Percentiles rank a stretch among this genome's conserved stretches.
These are phyloP conservation scores for Phocides pigmalion DNA, from an alignment of 1,140 invertebrate genomes.

Conservation along the genomic window DNA sequence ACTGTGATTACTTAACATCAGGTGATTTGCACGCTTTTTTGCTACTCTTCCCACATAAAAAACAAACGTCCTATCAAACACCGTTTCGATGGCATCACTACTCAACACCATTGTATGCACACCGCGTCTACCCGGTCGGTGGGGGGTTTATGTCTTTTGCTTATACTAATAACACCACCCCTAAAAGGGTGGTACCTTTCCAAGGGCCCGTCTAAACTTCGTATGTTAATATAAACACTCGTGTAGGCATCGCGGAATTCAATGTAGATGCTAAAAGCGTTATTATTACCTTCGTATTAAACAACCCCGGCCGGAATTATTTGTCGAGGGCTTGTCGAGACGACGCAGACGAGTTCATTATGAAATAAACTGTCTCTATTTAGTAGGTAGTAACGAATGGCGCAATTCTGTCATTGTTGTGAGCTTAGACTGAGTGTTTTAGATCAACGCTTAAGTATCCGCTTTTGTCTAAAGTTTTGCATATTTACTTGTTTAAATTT, in stretches of 20 bases:
- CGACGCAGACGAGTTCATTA: constrained; percentile 34
- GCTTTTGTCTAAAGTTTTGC: constrained; percentile 3
- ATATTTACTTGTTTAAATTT: background rate
- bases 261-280: constrained; percentile 58
- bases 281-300: constrained; percentile 57
- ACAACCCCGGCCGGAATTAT: constrained; percentile 50
- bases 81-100: constrained; percentile 2
- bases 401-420: constrained; percentile 6
- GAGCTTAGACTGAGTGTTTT: constrained; percentile 11
- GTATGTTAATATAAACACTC: constrained; percentile 75
- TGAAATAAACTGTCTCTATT: constrained; percentile 32
- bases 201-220: constrained; percentile 60
- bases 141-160: constrained; percentile 69
- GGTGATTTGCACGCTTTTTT: no score
- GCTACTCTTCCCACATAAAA: no score
- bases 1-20: no score
- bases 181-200: constrained; percentile 63
- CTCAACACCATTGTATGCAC: constrained; percentile 64
- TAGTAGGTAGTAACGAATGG: constrained; percentile 10
- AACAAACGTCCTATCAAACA: constrained; percentile 1
- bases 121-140: constrained; percentile 55
- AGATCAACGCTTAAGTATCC: background rate
- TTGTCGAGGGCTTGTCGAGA: constrained; percentile 48
- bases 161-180: constrained; percentile 75
- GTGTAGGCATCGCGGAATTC: constrained; percentile 64